phyloP scores from a whole-genome alignment of 2,888 invertebrate species.

The Hypercompe scribonia region DNA sequence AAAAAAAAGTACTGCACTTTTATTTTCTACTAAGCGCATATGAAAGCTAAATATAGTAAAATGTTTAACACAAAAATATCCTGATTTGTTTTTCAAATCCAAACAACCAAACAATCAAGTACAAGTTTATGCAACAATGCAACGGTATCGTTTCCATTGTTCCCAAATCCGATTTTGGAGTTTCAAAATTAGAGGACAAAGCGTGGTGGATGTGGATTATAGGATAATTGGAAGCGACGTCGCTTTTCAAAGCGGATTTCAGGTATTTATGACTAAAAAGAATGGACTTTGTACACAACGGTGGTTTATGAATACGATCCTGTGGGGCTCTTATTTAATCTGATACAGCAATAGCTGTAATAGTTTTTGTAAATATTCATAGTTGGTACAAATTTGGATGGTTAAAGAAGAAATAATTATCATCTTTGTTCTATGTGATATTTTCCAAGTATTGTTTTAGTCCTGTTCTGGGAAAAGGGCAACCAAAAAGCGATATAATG shows the following conservation, averaged over 20 bases:
- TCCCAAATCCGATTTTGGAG: conserved; percentile 45
- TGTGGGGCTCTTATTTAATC: conserved; percentile 49
- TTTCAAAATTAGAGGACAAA: conserved; percentile 59
- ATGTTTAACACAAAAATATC: not conserved
- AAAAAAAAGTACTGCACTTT: not conserved
- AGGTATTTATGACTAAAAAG: conserved; percentile 56
- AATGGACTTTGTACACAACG: conserved; percentile 41
- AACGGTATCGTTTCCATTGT: conserved; percentile 22
- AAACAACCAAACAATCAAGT: conserved; percentile 5
- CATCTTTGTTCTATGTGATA: not conserved
- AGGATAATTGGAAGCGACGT: conserved; percentile 62
- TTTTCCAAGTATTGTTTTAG: too few species aligned
- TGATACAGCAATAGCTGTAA: conserved; percentile 30
- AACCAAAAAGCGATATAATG: too few species aligned
- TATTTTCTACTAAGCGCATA: not conserved
- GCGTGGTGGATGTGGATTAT: conserved; percentile 66
- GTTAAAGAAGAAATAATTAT: not conserved
- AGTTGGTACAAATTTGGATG: too few species aligned
- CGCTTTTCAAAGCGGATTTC: conserved; percentile 58
- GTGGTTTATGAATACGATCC: conserved; percentile 47
- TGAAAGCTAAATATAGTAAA: not conserved
- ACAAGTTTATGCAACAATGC: conserved; percentile 11
- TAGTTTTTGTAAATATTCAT: conserved; percentile 5
- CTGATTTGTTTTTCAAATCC: conserved; percentile 4
- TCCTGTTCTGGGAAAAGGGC: too few species aligned